Percentiles rank a stretch among this genome's conserved stretches.
phyloP scores from a whole-genome alignment of 2,888 invertebrate species.

The Shargacucullia verbasci region DNA sequence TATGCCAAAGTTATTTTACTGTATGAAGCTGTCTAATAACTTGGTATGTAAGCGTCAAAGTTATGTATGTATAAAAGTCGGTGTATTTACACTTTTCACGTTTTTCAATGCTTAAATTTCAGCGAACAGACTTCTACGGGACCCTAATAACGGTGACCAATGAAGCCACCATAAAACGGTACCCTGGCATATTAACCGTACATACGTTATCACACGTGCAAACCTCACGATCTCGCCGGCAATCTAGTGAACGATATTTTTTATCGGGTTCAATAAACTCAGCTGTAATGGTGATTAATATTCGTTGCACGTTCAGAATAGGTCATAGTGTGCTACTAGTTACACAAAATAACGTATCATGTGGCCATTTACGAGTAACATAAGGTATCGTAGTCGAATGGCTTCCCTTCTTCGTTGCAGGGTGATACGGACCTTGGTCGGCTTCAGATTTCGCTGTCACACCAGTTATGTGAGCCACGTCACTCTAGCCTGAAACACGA shows the following conservation, averaged over 20 bases:
- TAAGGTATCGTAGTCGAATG: conserved; percentile 31
- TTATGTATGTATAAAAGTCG: too few relatives aligned
- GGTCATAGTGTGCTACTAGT: background rate
- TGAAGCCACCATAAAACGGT: conserved; percentile 25
- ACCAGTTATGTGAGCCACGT: conserved; percentile 8
- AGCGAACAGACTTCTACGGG: too few relatives aligned
- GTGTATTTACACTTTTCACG: too few relatives aligned
- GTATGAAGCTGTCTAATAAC: too few relatives aligned
- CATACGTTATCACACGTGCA: conserved; percentile 15
- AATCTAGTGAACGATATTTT: conserved; percentile 35
- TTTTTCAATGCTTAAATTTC: too few relatives aligned
- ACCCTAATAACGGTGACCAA: background rate
- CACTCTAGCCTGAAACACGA: conserved; percentile 21
- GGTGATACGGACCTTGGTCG: conserved; percentile 18
- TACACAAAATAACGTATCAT: conserved; percentile 14
- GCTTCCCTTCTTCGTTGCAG: conserved; percentile 42
- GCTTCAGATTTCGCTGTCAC: conserved; percentile 41
- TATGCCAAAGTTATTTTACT: too few relatives aligned
- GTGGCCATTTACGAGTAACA: conserved; percentile 7
- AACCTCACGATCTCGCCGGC: conserved; percentile 21
- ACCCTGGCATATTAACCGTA: conserved; percentile 16
- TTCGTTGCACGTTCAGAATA: conserved; percentile 26
- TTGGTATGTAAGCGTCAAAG: too few relatives aligned
- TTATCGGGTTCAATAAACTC: conserved; percentile 50
- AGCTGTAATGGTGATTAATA: conserved; percentile 26